Evolutionary conservation across 2,113 vertebrate genomes (phyloP), one percentile per base, ranked within the genome.

Genomic region (Catharus bicknelli): DNA sequence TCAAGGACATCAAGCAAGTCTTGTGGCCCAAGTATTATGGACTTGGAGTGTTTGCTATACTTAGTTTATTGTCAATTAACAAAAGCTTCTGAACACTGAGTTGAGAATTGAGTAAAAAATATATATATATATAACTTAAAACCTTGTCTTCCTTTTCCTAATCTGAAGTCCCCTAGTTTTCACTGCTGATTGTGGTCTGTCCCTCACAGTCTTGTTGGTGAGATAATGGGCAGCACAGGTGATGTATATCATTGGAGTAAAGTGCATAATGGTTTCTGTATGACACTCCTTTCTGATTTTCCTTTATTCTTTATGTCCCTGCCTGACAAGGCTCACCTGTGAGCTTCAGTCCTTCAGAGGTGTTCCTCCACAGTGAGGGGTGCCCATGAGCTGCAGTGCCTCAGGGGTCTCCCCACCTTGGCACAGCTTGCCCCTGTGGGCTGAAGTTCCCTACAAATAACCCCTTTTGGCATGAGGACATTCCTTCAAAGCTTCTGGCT

Each of bases 131-230:
- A 53, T 21, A 21, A 66, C 32, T 43, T 64, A 62, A 57, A 22
- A 32, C 5, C 5, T 62, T 2, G 0, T 30, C 4, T 58, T 19
- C 6, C 10, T 3, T 6, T 66, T 77, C 32, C 13, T 62, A 22
- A 16, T 38, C 34, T 50, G 4, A 45, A 64, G 13, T 30, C 21
- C 14, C 11, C 25, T 63, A 79, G 26, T 75, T 85, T 62, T 58
- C 48, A 12, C 21, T 30, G 9, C 29, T 45, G 32, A 6, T 19
- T 58, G 3, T 70, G 43, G 26, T 72, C 22, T 42, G 32, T n/a
- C 62, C 34, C 13, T 87, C 51, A n/a, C 0, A 1, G 11, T 59
- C 43, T 58, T 7, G 0, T 68, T 58, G 36, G 6, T 58, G 61
- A 81, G 51, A 11, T 2, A 2, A 43, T 25, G 27, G 20, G 27